Conservation (phyloP, 2,797 vertebrate genomes). For the Leptoclinus maculatus region DNA sequence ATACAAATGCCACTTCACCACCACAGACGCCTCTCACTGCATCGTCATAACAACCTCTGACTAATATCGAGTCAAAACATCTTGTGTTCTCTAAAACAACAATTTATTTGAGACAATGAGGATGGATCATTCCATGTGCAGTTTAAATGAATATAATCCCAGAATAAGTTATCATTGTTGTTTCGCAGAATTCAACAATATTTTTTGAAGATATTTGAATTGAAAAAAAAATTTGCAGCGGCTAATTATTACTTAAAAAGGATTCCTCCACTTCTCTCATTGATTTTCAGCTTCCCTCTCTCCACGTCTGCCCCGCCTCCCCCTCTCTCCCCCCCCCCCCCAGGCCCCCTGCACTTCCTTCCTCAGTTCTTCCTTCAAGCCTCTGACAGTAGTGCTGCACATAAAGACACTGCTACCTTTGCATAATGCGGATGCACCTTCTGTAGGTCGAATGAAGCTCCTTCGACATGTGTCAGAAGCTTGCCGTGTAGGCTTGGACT, state of each 20-base stretch:
- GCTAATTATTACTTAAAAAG: constrained; percentile 48
- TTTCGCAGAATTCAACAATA: neutral
- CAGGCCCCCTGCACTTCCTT: constrained; percentile 57
- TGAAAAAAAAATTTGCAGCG: constrained; percentile 14
- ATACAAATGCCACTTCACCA: constrained; percentile 22
- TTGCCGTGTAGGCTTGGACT: constrained; percentile 84
- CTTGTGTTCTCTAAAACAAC: neutral
- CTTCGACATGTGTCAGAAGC: constrained; percentile 89
- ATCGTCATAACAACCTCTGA: neutral
- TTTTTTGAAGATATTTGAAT: neutral
- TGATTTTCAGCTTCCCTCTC: constrained; percentile 65
- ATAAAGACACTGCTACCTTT: constrained; percentile 84
- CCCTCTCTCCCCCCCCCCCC: constrained; percentile 22
- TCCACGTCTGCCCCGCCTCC: constrained; percentile 27
- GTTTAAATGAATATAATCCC: neutral
- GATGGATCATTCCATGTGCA: neutral
- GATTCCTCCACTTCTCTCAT: constrained; percentile 54
- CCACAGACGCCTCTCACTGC: constrained; percentile 14
- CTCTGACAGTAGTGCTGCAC: constrained; percentile 83
- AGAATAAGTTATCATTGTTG: neutral
- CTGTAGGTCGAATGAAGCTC: constrained; percentile 84
- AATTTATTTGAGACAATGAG: neutral
- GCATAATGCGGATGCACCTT: constrained; percentile 86
- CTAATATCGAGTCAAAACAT: neutral
- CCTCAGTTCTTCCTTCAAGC: constrained; percentile 78